Evolutionary conservation across 2,113 vertebrate species (phyloP), one percentile per base, ranked within the genome.

Genomic region (Colistium nudipinnis): DNA sequence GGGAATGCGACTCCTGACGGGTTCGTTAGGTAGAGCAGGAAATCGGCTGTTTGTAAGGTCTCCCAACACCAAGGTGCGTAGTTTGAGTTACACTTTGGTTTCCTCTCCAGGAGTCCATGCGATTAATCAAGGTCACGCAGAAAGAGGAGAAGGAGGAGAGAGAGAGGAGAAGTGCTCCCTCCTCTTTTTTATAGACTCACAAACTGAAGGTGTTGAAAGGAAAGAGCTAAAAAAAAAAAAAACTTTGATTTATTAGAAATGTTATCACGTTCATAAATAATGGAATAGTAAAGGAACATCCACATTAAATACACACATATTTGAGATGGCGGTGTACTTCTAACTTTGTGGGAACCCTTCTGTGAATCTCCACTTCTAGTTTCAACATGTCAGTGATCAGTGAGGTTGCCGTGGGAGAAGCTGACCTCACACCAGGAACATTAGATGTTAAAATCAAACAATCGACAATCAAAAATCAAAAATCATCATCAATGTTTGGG

Each of bases 221-320:
- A n/a, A n/a, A n/a, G n/a, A n/a, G n/a, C n/a, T n/a, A n/a, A n/a
- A n/a, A n/a, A n/a, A n/a, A n/a, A n/a, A n/a, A n/a, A n/a, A n/a
- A n/a, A n/a, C n/a, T n/a, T 57, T 74, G 65, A 82, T 68, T 80
- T 74, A 62, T 66, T 56, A 80, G 27, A n/a, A n/a, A n/a, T n/a
- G n/a, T n/a, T n/a, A n/a, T n/a, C n/a, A n/a, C n/a, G n/a, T n/a
- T n/a, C n/a, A n/a, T n/a, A n/a, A n/a, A n/a, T n/a, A n/a, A n/a
- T n/a, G n/a, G n/a, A n/a, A n/a, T n/a, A n/a, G n/a, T n/a, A n/a
- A n/a, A n/a, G n/a, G n/a, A n/a, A n/a, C n/a, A n/a, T n/a, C n/a
- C 16, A 49, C 7, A 39, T 39, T 14, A 39, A 14, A 39, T 4
- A 39, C 36, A 39, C 36, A 39, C 31, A 33, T 33, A 9, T 39